Conservation (phyloP, 2,888 invertebrate species). For the Protodeltote pygarga region DNA sequence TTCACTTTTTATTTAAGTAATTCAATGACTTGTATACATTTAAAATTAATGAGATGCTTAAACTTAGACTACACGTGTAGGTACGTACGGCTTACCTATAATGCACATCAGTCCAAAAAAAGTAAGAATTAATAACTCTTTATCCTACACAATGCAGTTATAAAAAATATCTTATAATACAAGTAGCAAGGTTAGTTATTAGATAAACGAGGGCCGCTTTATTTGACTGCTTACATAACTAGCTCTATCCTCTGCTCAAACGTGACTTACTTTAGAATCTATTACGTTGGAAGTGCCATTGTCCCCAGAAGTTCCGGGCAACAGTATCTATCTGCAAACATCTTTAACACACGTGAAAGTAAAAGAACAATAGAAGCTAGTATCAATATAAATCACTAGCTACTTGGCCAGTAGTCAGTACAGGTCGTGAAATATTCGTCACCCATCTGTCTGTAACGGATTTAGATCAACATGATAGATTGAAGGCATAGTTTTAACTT, state of each 20-base stretch:
- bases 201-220: slow-evolving; percentile 14
- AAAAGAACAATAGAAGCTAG: slow-evolving; percentile 57
- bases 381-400: too few species aligned
- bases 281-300: slow-evolving; percentile 49
- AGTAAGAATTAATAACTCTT: too few species aligned
- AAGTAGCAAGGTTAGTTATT: too few species aligned
- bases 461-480: slow-evolving; percentile 41
- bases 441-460: slow-evolving; percentile 27
- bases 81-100: too few species aligned
- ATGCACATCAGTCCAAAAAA: too few species aligned
- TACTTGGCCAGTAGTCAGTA: too few species aligned
- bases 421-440: slow-evolving; percentile 33
- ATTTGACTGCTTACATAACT: slow-evolving; percentile 32
- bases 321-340: slow-evolving; percentile 38
- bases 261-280: slow-evolving; percentile 15
- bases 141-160: too few species aligned
- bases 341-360: slow-evolving; percentile 55
- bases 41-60: neutral
- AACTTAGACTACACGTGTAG: too few species aligned
- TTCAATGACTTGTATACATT: neutral
- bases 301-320: slow-evolving; percentile 41
- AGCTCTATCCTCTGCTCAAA: slow-evolving; percentile 26
- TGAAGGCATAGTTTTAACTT: slow-evolving; percentile 9
- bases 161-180: too few species aligned
- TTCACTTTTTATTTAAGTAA: slow-evolving; percentile 7